phyloP scores from a whole-genome alignment of 2,888 invertebrate species.

The Diabrotica balteata region DNA sequence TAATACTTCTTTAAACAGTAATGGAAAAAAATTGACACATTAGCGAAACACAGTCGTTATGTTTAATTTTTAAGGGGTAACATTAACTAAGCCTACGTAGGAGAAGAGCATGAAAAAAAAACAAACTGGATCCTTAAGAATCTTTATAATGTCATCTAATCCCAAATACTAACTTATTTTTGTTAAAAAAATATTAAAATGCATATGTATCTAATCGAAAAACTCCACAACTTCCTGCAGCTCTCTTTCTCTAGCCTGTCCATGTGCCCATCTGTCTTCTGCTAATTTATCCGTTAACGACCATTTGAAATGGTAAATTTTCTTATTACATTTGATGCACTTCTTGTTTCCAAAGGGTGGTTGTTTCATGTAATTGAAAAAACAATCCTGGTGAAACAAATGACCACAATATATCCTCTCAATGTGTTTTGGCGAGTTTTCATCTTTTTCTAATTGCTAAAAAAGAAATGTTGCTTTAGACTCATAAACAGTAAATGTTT shows the following conservation, averaged over 20 bases:
- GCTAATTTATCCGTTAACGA: conserved; percentile 71
- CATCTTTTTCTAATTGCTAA: conserved; percentile 65
- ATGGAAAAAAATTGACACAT: too few species aligned
- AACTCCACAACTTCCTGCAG: conserved; percentile 79
- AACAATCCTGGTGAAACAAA: conserved; percentile 73
- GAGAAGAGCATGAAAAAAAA: too few species aligned
- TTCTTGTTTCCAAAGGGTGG: conserved; percentile 80
- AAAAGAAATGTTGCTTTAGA: conserved; percentile 33
- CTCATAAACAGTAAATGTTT: neutral
- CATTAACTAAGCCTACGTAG: too few species aligned
- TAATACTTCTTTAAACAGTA: too few species aligned
- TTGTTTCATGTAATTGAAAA: conserved; percentile 71
- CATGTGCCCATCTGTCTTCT: conserved; percentile 79
- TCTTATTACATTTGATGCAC: conserved; percentile 69
- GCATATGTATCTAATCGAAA: conserved; percentile 52
- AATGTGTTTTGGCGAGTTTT: conserved; percentile 66
- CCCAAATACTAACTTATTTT: neutral
- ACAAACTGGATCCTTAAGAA: too few species aligned
- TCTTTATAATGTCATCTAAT: too few species aligned
- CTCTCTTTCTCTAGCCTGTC: conserved; percentile 76
- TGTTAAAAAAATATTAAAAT: conserved; percentile 1
- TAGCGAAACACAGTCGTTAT: too few species aligned
- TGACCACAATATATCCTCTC: conserved; percentile 79
- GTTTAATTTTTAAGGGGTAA: too few species aligned
- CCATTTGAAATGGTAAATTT: conserved; percentile 78